Conservation (phyloP, 2,888 invertebrate genomes). For the Heterodera filipjevi region DNA sequence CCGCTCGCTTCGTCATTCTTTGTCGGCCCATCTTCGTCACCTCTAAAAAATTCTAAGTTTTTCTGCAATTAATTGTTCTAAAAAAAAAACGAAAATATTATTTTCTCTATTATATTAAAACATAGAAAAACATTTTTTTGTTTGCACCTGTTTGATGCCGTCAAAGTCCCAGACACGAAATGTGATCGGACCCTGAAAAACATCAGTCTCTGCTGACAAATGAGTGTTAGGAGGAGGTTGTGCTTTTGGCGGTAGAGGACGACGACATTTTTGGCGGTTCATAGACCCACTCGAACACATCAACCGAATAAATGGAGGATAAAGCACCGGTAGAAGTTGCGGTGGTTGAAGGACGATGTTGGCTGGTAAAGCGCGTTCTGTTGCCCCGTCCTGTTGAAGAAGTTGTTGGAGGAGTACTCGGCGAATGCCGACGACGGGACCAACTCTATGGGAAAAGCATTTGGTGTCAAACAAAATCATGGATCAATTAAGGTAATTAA, state of each 20-base stretch:
- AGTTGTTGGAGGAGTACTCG: constrained; percentile 68
- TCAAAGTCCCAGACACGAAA: too few relatives aligned
- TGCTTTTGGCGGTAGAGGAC: constrained; percentile 75
- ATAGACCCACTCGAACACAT: constrained; percentile 77
- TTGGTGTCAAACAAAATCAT: neutral
- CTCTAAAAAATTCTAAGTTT: too few relatives aligned
- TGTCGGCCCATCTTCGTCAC: too few relatives aligned
- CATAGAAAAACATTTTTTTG: too few relatives aligned
- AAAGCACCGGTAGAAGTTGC: constrained; percentile 76
- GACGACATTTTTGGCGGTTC: constrained; percentile 37
- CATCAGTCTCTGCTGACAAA: too few relatives aligned
- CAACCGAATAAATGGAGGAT: constrained; percentile 75
- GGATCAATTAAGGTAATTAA: neutral
- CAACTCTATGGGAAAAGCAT: constrained; percentile 73
- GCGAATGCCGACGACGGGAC: constrained; percentile 86
- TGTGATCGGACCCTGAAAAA: too few relatives aligned
- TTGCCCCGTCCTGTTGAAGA: constrained; percentile 72
- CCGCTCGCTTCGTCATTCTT: too few relatives aligned
- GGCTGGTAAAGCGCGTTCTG: constrained; percentile 11
- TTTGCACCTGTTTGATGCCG: too few relatives aligned
- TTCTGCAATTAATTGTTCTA: too few relatives aligned
- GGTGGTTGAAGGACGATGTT: neutral
- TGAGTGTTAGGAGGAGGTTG: too few relatives aligned
- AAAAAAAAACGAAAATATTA: too few relatives aligned
- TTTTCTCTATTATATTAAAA: too few relatives aligned